A percentile compares a stretch with the other conserved stretches of the same genome.
Conservation (phyloP, 2,797 vertebrate genomes). For the Poecilia wingei region DNA sequence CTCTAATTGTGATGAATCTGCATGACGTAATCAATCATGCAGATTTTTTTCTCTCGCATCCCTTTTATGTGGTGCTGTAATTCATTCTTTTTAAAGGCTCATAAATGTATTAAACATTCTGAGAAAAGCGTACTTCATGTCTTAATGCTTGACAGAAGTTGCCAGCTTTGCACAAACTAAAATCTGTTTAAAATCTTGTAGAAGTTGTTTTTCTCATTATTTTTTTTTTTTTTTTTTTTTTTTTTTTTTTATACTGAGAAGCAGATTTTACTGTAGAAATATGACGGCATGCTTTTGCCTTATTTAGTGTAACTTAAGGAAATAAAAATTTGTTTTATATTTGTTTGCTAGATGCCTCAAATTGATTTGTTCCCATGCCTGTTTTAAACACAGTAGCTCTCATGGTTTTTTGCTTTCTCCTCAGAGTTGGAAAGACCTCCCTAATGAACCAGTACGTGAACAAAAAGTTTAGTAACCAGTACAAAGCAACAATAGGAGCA, state of each 20-base stretch:
- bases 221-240: neutral
- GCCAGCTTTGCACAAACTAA: neutral
- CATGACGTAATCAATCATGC: neutral
- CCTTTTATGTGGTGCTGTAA: neutral
- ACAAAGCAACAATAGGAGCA: slow-evolving; percentile 99
- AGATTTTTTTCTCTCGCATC: too few relatives aligned
- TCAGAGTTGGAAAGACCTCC: slow-evolving; percentile 97
- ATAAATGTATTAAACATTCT: neutral
- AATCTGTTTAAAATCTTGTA: neutral
- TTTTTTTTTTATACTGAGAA: neutral
- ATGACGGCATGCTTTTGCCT: neutral
- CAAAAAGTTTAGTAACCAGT: slow-evolving; percentile 99
- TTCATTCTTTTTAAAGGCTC: neutral
- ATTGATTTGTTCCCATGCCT: neutral
- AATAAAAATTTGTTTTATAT: neutral
- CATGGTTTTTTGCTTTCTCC: slow-evolving; percentile 6
- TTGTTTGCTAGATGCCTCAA: neutral
- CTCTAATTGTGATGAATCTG: neutral
- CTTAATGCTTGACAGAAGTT: neutral
- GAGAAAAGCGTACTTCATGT: neutral
- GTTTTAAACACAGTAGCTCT: neutral
- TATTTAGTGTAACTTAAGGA: neutral
- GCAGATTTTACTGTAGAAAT: neutral
- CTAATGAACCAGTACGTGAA: slow-evolving; percentile 99
- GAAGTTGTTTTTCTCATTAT: neutral